Conservation (phyloP, 35 echinoderm and acorn worm genomes). For the Apostichopus parvimensis region DNA sequence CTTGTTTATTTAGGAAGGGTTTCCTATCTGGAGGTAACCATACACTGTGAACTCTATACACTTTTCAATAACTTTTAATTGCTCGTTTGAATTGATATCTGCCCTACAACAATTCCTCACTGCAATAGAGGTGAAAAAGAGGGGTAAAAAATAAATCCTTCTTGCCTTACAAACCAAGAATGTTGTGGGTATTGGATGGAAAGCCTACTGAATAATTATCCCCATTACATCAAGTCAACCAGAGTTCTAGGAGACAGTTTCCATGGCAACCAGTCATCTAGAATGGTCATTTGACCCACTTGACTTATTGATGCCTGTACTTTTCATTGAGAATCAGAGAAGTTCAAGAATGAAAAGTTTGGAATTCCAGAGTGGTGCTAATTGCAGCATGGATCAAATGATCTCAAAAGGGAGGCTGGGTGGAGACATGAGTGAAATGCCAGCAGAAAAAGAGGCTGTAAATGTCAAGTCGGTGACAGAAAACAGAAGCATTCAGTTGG, state of each 20-base stretch:
- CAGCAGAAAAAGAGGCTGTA: background rate
- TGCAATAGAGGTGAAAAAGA: background rate
- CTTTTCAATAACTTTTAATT: slow-evolving; percentile 1
- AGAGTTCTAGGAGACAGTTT: background rate
- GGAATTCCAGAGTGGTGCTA: slow-evolving; percentile 45
- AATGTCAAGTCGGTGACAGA: too few relatives aligned
- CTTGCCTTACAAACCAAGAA: background rate
- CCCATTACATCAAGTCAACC: slow-evolving; percentile 22
- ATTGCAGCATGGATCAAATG: slow-evolving; percentile 33
- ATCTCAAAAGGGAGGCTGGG: background rate
- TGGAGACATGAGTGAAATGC: slow-evolving; percentile 8
- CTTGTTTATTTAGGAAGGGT: background rate
- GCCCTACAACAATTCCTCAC: background rate
- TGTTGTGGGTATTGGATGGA: background rate
- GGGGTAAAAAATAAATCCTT: background rate
- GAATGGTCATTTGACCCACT: slow-evolving; percentile 37
- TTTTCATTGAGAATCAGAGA: slow-evolving; percentile 28
- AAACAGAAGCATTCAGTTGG: too few relatives aligned
- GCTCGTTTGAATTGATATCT: background rate
- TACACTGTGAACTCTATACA: background rate
- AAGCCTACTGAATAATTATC: slow-evolving; percentile 38
- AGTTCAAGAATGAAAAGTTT: too few relatives aligned
- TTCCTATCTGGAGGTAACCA: slow-evolving; percentile 8
- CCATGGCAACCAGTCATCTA: slow-evolving; percentile 26
- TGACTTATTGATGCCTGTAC: slow-evolving; percentile 29